A percentile compares a stretch with the other conserved stretches of the same genome.
Evolutionary conservation across 30 jellyfish, hydroid and myxozoan species (phyloP).

Genomic region (Cassiopea xamachana): DNA sequence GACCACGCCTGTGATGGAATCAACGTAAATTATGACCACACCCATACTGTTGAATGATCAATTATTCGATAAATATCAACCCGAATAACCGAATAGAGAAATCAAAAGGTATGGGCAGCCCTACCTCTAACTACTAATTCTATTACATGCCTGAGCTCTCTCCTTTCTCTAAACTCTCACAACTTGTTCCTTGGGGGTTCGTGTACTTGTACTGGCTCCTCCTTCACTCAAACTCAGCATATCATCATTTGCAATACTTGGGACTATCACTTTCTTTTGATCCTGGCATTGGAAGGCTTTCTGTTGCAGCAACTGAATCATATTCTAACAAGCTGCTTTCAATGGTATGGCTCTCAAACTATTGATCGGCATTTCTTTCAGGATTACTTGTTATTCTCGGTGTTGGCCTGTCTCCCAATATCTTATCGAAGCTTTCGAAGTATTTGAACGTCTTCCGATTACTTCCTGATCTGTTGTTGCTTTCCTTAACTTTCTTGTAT

Average conservation of each 20-base stretch:
- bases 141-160: neutral
- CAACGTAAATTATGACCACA: too few relatives aligned
- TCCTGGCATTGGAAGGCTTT: constrained; percentile 29
- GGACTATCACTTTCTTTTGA: constrained; percentile 11
- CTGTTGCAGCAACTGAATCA: constrained; percentile 23
- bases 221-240: constrained; percentile 36
- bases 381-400: constrained; percentile 20
- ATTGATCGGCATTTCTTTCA: neutral
- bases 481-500: constrained; percentile 42
- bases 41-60: too few relatives aligned
- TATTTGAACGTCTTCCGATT: constrained; percentile 14
- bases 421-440: constrained; percentile 19
- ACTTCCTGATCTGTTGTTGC: constrained; percentile 42
- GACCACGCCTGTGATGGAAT: too few relatives aligned
- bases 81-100: too few relatives aligned
- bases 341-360: neutral
- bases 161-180: neutral
- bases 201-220: constrained; percentile 8
- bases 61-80: too few relatives aligned
- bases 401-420: constrained; percentile 57
- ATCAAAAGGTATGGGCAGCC: too few relatives aligned
- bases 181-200: neutral
- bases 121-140: constrained; percentile 9
- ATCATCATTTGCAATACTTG: neutral
- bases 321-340: neutral